phyloP scores from a whole-genome alignment of 2,113 vertebrate genomes.

The Microtus montanus region DNA sequence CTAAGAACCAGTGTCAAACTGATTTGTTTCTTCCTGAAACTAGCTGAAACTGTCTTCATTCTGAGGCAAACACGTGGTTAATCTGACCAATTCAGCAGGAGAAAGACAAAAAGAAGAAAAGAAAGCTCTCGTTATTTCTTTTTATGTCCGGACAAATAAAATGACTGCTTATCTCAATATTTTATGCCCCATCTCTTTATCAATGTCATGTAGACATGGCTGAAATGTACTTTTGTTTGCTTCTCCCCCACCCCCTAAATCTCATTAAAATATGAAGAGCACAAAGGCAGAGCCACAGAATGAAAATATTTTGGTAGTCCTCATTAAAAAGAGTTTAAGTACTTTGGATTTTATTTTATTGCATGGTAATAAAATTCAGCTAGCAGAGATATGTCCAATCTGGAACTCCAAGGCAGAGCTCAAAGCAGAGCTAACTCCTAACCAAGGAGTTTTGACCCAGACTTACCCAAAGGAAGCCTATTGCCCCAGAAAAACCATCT shows the following conservation, averaged over 20 bases:
- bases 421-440: slow-evolving; percentile 55
- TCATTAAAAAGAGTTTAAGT: slow-evolving; percentile 81
- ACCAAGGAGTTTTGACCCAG: slow-evolving; percentile 45
- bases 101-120: neutral
- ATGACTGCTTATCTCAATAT: slow-evolving; percentile 35
- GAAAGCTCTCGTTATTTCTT: slow-evolving; percentile 34
- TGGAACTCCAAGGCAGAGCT: slow-evolving; percentile 68
- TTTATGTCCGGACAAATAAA: slow-evolving; percentile 46
- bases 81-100: neutral
- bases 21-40: slow-evolving; percentile 15
- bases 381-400: slow-evolving; percentile 75
- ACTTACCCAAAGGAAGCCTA: slow-evolving; percentile 35
- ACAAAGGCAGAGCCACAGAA: slow-evolving; percentile 65
- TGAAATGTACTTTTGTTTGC: slow-evolving; percentile 5
- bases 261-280: slow-evolving; percentile 70
- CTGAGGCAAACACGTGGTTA: slow-evolving; percentile 45
- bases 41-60: slow-evolving; percentile 20
- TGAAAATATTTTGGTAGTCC: slow-evolving; percentile 81
- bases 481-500: slow-evolving; percentile 57
- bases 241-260: neutral
- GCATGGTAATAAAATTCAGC: slow-evolving; percentile 72
- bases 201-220: slow-evolving; percentile 37
- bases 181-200: slow-evolving; percentile 41
- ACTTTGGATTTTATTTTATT: slow-evolving; percentile 79
- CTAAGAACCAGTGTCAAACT: neutral